Percentiles rank a stretch among this genome's conserved stretches.
Conservation (phyloP, 2,797 vertebrate species). For the Urophycis tenuis region DNA sequence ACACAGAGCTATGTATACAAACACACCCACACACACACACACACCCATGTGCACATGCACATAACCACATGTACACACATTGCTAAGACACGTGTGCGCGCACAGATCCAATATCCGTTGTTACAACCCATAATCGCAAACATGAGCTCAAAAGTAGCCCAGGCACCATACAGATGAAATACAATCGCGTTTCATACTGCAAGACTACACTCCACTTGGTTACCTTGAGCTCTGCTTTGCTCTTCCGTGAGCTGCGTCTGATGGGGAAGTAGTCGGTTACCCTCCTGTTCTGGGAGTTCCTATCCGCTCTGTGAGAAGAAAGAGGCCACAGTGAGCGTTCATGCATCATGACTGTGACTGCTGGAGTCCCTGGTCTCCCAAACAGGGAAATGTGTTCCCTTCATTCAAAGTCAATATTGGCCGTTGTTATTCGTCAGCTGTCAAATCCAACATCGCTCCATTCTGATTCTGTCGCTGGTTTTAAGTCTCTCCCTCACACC, state of each 20-base stretch:
- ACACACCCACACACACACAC: background rate
- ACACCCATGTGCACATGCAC: background rate
- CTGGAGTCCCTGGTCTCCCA: background rate
- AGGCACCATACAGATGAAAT: background rate
- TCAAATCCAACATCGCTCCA: background rate
- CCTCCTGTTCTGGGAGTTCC: slow-evolving; percentile 80
- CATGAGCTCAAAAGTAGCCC: background rate
- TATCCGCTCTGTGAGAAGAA: slow-evolving; percentile 65
- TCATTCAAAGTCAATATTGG: background rate
- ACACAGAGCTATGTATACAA: background rate
- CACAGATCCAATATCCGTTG: background rate
- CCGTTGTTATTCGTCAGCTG: background rate
- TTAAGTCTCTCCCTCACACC: background rate
- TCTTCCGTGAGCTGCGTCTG: slow-evolving; percentile 89
- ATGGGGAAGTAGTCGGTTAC: slow-evolving; percentile 94
- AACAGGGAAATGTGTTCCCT: background rate
- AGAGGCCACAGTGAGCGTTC: slow-evolving; percentile 5
- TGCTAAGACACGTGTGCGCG: background rate
- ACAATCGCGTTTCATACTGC: background rate
- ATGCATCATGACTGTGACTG: background rate
- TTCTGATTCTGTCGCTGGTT: background rate
- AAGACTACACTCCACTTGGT: background rate
- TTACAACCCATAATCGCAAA: background rate
- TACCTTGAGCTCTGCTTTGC: slow-evolving; percentile 89
- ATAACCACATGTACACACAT: background rate